These are phyloP conservation scores for Aleiodes sp. DNA, from an alignment of 1,140 invertebrate species.

Conservation along the genomic window DNA sequence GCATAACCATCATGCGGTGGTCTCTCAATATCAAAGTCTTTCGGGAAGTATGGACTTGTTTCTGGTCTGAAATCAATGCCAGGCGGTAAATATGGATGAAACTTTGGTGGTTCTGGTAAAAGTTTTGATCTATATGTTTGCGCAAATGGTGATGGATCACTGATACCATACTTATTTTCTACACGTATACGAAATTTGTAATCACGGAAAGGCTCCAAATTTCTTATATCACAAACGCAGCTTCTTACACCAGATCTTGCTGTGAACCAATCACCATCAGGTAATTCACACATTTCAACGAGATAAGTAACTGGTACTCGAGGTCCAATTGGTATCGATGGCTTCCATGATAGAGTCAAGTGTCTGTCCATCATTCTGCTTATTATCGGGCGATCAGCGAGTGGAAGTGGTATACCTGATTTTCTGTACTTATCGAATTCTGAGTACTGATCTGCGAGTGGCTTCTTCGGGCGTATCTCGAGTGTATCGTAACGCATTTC, in stretches of 20 bases:
- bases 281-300: conserved; percentile 91
- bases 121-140: conserved; percentile 82
- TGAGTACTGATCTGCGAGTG: conserved; percentile 81
- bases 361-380: conserved; percentile 86
- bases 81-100: conserved; percentile 80
- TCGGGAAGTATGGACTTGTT: conserved; percentile 88
- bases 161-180: conserved; percentile 96
- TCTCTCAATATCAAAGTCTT: conserved; percentile 88
- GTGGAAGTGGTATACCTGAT: conserved; percentile 81
- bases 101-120: conserved; percentile 81
- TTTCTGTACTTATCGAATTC: conserved; percentile 86
- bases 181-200: conserved; percentile 94
- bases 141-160: conserved; percentile 90
- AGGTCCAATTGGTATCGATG: conserved; percentile 83
- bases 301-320: conserved; percentile 90
- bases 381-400: conserved; percentile 88
- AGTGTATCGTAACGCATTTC: conserved; percentile 82
- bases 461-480: conserved; percentile 75
- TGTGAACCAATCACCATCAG: conserved; percentile 89
- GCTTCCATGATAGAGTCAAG: conserved; percentile 90
- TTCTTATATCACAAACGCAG: conserved; percentile 84
- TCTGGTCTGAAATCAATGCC: conserved; percentile 88
- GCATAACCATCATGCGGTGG: conserved; percentile 85
- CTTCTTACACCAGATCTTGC: conserved; percentile 82
- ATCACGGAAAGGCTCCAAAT: conserved; percentile 85